Base-by-base conservation (phyloP, 2,797 vertebrate genomes). In the Argya squamiceps region DNA sequence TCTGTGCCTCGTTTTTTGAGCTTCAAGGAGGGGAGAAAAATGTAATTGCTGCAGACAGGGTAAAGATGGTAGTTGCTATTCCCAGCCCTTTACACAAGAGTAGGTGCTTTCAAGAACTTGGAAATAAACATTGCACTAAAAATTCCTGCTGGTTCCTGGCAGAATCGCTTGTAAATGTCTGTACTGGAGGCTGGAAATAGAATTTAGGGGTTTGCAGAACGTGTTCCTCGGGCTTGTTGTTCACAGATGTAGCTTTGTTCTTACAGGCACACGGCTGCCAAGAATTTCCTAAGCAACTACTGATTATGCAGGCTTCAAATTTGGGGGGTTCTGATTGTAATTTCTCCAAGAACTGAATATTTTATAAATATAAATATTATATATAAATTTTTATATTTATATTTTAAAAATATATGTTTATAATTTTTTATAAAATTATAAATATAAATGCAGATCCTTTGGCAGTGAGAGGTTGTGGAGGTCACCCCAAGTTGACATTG, bases 171-270 rank as follows among this genome's bases (percentile, higher is more conserved):
- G 74, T 67, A 46, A 94, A 94, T 16, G 75, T 83, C 84, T 83
- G 6, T 55, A 21, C 21, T 92, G 68, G 46, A 67, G 88, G 75
- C 70, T 92, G 81, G 83, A 92, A 95, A 96, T 63, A 85, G 92
- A 56, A 74, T 73, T 86, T 37, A 27, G 49, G 93, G 89, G 7
- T 95, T 94, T 96, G 87, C 89, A 90, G 88, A 90, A 82, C 85
- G 83, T 74, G 53, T 79, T 93, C 65, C 70, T 92, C 87, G 18
- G 56, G 80, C 30, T 63, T 70, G 85, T 90, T 93, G 95, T 94
- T 95, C 92, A 95, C 95, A 95, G 91, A 95, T 50, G 59, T 26
- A 87, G 94, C 96, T 93, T 96, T 97, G 95, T 96, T 94, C 92
- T 70, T 10, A 27, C 1, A 22, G 53, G 43, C 53, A 10, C 22